Evolutionary conservation across 2,113 vertebrate genomes (phyloP).

Genomic region (Halichoeres trimaculatus): DNA sequence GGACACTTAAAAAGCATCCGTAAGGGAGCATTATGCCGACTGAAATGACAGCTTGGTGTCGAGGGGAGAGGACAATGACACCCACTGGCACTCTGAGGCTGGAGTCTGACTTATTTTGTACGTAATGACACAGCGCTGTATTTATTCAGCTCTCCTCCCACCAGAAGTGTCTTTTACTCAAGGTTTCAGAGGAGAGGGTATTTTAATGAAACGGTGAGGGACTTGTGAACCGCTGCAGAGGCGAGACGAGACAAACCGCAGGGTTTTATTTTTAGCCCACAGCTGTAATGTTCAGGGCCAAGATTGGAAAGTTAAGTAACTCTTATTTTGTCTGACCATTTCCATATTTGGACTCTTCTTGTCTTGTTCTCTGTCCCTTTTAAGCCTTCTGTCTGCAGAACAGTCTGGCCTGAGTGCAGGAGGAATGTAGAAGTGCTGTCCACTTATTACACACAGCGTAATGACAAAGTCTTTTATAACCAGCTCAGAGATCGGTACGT

Average conservation of each 20-base stretch:
- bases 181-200: constrained; percentile 7
- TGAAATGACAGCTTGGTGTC: constrained; percentile 10
- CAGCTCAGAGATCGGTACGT: background rate
- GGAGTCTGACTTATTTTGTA: constrained; percentile 38
- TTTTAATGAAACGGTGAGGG: constrained; percentile 21
- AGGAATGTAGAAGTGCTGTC: background rate
- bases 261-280: constrained; percentile 69
- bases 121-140: constrained; percentile 56
- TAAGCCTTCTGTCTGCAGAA: constrained; percentile 6
- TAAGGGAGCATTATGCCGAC: background rate
- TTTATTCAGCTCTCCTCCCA: constrained; percentile 56
- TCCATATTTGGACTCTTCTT: constrained; percentile 65
- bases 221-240: constrained; percentile 37
- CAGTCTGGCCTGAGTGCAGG: constrained; percentile 7
- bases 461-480: background rate
- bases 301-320: constrained; percentile 43
- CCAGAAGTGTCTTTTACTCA: constrained; percentile 26
- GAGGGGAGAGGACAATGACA: constrained; percentile 5
- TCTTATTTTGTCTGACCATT: constrained; percentile 65
- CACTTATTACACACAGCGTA: background rate
- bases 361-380: constrained; percentile 43
- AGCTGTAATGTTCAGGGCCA: constrained; percentile 36
- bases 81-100: constrained; percentile 33
- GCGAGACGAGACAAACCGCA: constrained; percentile 44
- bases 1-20: constrained; percentile 34